A percentile compares a stretch with the other conserved stretches of the same genome.
phyloP scores from a whole-genome alignment of 2,113 vertebrate species.

The Notothenia coriiceps region DNA sequence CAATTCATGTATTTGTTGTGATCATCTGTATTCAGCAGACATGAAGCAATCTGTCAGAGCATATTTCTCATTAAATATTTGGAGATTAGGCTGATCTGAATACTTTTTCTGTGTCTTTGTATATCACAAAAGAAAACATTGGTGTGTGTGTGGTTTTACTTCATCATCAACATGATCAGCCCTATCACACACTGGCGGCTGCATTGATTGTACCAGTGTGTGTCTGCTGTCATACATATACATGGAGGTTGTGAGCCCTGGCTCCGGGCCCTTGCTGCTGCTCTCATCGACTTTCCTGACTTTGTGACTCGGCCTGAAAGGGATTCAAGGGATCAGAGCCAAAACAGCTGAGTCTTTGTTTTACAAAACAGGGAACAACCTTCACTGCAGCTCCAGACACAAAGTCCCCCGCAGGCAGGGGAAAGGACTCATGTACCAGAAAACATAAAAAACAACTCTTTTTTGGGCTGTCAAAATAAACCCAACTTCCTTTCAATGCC shows the following conservation, averaged over 20 bases:
- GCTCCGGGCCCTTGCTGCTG: not conserved
- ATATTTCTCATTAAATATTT: not conserved
- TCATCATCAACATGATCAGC: not conserved
- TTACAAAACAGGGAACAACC: conserved; percentile 19
- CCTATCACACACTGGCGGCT: not conserved
- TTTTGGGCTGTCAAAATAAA: too few species aligned
- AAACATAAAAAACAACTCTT: not conserved
- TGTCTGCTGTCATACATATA: not conserved
- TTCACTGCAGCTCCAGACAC: conserved; percentile 12
- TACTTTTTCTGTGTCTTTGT: not conserved
- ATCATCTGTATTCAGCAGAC: conserved; percentile 10
- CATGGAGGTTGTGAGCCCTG: conserved; percentile 36
- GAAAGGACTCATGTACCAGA: not conserved
- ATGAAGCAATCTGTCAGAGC: not conserved
- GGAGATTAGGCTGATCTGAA: not conserved
- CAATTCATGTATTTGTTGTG: not conserved
- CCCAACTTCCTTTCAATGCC: too few species aligned
- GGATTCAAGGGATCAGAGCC: conserved; percentile 23
- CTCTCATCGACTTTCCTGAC: conserved; percentile 22
- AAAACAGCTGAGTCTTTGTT: conserved; percentile 25
- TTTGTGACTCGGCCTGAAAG: conserved; percentile 39
- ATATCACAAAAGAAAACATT: not conserved
- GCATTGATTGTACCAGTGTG: not conserved
- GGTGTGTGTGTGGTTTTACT: not conserved
- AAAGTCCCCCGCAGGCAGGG: conserved; percentile 10